Percentiles rank a stretch among this genome's conserved stretches.
These are phyloP conservation scores for Chrysocyon brachyurus DNA, from an alignment of 2,797 vertebrate species.

Conservation along the genomic window DNA sequence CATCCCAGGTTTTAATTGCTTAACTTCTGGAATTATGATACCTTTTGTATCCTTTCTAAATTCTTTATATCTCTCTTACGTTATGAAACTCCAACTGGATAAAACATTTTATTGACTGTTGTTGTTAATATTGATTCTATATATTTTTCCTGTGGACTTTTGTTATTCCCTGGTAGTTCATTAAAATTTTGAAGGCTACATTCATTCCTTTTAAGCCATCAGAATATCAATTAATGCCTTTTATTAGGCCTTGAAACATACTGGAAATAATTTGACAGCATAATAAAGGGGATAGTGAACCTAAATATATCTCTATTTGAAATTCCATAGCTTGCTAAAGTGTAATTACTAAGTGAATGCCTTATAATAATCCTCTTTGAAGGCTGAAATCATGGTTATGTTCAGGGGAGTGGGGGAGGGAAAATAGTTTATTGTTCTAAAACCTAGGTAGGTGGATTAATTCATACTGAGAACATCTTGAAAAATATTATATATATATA, in stretches of 20 bases:
- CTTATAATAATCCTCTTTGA: constrained; percentile 40
- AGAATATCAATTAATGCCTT: constrained; percentile 48
- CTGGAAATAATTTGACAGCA: constrained; percentile 68
- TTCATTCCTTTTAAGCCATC: constrained; percentile 41
- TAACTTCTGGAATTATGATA: neutral
- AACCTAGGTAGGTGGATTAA: neutral
- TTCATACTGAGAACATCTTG: constrained; percentile 4
- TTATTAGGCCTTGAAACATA: constrained; percentile 53
- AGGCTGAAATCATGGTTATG: constrained; percentile 38
- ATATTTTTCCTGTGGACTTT: constrained; percentile 13
- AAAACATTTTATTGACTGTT: neutral
- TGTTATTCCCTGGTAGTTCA: neutral
- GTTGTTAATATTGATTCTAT: neutral
- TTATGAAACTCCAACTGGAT: neutral
- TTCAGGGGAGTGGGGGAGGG: neutral
- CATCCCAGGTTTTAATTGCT: neutral
- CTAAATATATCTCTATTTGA: constrained; percentile 64
- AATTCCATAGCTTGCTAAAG: constrained; percentile 37
- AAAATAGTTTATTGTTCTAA: constrained; percentile 35
- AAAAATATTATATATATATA: neutral
- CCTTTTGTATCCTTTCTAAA: neutral
- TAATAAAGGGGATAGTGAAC: constrained; percentile 25
- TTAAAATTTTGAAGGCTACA: neutral
- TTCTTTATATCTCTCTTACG: neutral
- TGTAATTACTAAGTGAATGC: constrained; percentile 35